phyloP scores from a whole-genome alignment of 1,140 invertebrate species.

The Bombus pyrosoma region DNA sequence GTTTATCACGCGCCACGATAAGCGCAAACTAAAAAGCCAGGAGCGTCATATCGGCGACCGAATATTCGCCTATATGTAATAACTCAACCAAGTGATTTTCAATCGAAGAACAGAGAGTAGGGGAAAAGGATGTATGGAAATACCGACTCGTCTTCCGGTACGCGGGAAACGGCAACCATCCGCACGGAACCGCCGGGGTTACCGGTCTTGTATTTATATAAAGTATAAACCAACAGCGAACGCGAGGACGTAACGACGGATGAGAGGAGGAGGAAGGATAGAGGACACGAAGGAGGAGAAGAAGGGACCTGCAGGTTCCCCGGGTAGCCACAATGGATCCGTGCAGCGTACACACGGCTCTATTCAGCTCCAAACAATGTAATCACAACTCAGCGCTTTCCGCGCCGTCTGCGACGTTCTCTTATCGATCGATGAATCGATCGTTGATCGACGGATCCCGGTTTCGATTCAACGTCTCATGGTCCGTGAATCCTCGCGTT shows the following conservation, averaged over 20 bases:
- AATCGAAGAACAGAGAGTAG: background rate
- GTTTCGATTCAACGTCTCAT: constrained; percentile 52
- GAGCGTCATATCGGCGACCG: constrained; percentile 9
- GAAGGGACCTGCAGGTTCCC: constrained; percentile 48
- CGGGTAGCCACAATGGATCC: constrained; percentile 67
- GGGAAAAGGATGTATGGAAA: background rate
- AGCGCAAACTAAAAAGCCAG: background rate
- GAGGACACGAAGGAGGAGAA: background rate
- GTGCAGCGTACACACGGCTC: constrained; percentile 72
- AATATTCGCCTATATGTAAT: constrained; percentile 2
- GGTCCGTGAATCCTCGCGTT: constrained; percentile 55
- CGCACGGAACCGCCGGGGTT: constrained; percentile 62
- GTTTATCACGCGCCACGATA: background rate
- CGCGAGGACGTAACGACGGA: background rate
- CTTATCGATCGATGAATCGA: constrained; percentile 69
- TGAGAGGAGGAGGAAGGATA: background rate
- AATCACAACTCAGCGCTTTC: constrained; percentile 78
- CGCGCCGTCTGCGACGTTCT: constrained; percentile 58
- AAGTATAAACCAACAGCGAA: constrained; percentile 68
- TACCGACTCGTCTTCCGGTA: constrained; percentile 43
- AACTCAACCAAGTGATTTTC: constrained; percentile 61
- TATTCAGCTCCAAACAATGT: constrained; percentile 76
- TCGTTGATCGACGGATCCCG: constrained; percentile 67
- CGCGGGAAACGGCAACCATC: constrained; percentile 61
- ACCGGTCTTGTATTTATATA: constrained; percentile 74